A percentile compares a stretch with the other conserved stretches of the same genome.
Evolutionary conservation across 2,797 vertebrate genomes (phyloP).

Genomic region (Micropoecilia bifurca): DNA sequence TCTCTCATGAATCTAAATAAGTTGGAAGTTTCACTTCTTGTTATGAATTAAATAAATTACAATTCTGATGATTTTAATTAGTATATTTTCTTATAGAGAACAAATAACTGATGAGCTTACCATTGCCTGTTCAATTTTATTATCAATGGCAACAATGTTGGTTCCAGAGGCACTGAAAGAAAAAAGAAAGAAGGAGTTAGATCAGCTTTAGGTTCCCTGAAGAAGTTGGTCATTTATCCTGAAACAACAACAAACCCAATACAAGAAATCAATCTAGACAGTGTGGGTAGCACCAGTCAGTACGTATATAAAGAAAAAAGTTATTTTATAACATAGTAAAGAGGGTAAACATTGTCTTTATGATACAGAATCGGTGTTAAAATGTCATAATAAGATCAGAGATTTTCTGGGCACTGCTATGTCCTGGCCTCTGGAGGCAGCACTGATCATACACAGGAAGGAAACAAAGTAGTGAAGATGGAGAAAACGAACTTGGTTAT

Average conservation of each 20-base stretch:
- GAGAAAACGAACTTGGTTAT: neutral
- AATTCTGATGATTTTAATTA: neutral
- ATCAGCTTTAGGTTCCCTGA: neutral
- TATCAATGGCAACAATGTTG: conserved; percentile 98
- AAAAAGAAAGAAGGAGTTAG: neutral
- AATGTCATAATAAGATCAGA: neutral
- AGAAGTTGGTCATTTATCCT: no score
- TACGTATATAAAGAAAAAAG: neutral
- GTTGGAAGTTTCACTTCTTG: neutral
- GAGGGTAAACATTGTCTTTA: neutral
- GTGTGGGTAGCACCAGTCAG: neutral
- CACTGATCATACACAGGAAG: neutral
- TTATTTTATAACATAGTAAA: neutral
- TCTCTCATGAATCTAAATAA: neutral
- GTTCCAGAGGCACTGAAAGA: conserved; percentile 92
- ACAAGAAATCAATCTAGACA: no score
- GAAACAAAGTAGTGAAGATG: neutral
- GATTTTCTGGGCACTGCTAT: neutral
- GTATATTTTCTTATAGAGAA: neutral
- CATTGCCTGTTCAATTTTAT: conserved; percentile 99
- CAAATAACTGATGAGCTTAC: conserved; percentile 80
- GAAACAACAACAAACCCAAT: neutral
- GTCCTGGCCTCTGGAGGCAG: neutral
- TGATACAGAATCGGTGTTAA: neutral
- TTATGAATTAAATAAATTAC: neutral